phyloP scores from a whole-genome alignment of 2,113 vertebrate species.

The Callaeas wilsoni region DNA sequence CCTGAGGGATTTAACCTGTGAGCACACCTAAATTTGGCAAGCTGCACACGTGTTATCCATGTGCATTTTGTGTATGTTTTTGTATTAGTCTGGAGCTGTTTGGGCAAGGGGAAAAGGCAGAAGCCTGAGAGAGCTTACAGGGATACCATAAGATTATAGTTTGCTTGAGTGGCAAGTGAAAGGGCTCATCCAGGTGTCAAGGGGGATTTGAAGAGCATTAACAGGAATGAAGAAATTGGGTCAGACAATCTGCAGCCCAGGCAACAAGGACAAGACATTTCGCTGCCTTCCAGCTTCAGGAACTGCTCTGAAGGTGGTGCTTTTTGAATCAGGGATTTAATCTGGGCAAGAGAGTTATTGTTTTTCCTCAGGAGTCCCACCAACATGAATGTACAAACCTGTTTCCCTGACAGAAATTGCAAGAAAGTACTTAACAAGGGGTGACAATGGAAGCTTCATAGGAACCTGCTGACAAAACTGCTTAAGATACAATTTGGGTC shows the following conservation, averaged over 20 bases:
- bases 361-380: neutral
- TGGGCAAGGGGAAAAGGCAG: neutral
- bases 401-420: neutral
- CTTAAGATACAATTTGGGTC: neutral
- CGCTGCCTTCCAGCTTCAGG: neutral
- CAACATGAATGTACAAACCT: neutral
- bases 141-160: neutral
- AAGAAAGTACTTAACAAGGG: neutral
- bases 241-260: neutral
- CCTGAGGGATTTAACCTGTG: neutral
- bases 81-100: neutral
- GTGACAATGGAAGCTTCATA: neutral
- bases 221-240: neutral
- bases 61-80: neutral
- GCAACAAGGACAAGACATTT: neutral
- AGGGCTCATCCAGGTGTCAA: neutral
- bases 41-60: neutral
- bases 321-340: neutral
- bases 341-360: accelerated
- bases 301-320: neutral
- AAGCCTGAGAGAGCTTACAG: neutral
- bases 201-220: conserved; percentile 12
- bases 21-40: neutral
- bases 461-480: neutral
- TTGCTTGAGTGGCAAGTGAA: neutral